Conservation (phyloP, 2,888 invertebrate species). For the Ligdia adustata region DNA sequence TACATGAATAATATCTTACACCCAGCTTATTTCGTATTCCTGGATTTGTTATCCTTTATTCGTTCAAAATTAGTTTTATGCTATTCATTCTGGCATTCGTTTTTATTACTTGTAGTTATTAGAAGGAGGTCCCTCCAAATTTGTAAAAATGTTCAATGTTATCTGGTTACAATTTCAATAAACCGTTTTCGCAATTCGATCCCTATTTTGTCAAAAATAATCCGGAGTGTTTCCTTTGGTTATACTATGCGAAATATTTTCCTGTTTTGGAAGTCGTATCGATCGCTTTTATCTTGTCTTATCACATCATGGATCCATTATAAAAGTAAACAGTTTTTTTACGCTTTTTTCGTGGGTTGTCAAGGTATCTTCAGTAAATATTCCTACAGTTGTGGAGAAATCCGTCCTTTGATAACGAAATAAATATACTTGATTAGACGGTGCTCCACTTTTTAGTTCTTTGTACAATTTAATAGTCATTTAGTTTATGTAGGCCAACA, state of each 20-base stretch:
- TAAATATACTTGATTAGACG: no score
- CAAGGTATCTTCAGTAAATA: background rate
- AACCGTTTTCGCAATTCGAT: slow-evolving; percentile 15
- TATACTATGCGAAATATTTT: slow-evolving; percentile 22
- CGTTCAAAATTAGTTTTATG: no score
- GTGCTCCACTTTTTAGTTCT: no score
- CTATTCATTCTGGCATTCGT: no score
- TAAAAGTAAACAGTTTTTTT: slow-evolving; percentile 12
- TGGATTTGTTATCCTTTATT: no score
- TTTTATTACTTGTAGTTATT: no score
- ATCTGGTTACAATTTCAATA: slow-evolving; percentile 24
- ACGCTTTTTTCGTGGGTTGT: background rate
- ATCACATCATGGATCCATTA: slow-evolving; percentile 20
- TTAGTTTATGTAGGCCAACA: no score
- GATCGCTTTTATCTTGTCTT: slow-evolving; percentile 20
- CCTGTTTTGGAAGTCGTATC: slow-evolving; percentile 22
- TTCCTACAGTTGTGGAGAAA: background rate
- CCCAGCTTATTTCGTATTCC: no score
- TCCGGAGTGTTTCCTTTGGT: slow-evolving; percentile 10
- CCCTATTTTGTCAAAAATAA: slow-evolving; percentile 17
- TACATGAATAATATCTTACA: no score
- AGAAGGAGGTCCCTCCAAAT: no score
- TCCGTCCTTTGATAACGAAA: background rate
- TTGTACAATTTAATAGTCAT: no score
- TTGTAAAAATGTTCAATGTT: slow-evolving; percentile 10